These are phyloP conservation scores for Leptinotarsa defecta DNA, from an alignment of 1,140 invertebrate species.

Conservation along the genomic window DNA sequence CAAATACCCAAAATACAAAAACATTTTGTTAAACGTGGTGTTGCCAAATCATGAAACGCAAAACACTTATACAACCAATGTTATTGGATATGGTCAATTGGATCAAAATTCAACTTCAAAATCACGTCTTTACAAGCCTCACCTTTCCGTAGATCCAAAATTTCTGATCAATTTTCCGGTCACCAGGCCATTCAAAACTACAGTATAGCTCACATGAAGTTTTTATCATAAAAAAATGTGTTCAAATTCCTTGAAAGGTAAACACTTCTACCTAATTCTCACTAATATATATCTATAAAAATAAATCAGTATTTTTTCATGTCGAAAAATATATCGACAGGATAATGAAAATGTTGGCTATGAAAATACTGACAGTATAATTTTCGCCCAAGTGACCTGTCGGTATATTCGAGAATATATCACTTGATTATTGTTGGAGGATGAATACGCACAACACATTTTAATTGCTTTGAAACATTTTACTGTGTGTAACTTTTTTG, in stretches of 20 bases:
- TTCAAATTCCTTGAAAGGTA: slow-evolving; percentile 32
- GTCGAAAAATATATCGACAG: slow-evolving; percentile 2
- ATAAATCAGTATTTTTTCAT: slow-evolving; percentile 2
- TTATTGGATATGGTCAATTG: too few relatives aligned
- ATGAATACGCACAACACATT: slow-evolving; percentile 29
- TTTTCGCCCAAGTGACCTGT: background rate
- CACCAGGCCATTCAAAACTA: slow-evolving; percentile 1
- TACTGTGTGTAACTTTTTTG: slow-evolving; percentile 30
- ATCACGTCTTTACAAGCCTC: too few relatives aligned
- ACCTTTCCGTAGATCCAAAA: too few relatives aligned
- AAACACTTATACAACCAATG: too few relatives aligned
- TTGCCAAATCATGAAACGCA: too few relatives aligned
- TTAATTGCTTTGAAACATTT: slow-evolving; percentile 29
- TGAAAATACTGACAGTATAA: too few relatives aligned
- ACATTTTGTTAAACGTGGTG: too few relatives aligned
- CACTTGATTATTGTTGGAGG: slow-evolving; percentile 3
- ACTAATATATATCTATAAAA: slow-evolving; percentile 29
- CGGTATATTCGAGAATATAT: slow-evolving; percentile 11
- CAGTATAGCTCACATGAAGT: slow-evolving; percentile 37
- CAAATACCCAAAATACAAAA: too few relatives aligned
- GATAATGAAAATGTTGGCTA: background rate
- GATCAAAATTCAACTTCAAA: too few relatives aligned
- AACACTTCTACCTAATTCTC: slow-evolving; percentile 37
- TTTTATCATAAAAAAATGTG: slow-evolving; percentile 41
- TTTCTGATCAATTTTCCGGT: background rate